Percentiles rank a stretch among this genome's conserved stretches.
These are phyloP conservation scores for Eucriotettix oculatus DNA, from an alignment of 2,888 invertebrate species.

Conservation along the genomic window DNA sequence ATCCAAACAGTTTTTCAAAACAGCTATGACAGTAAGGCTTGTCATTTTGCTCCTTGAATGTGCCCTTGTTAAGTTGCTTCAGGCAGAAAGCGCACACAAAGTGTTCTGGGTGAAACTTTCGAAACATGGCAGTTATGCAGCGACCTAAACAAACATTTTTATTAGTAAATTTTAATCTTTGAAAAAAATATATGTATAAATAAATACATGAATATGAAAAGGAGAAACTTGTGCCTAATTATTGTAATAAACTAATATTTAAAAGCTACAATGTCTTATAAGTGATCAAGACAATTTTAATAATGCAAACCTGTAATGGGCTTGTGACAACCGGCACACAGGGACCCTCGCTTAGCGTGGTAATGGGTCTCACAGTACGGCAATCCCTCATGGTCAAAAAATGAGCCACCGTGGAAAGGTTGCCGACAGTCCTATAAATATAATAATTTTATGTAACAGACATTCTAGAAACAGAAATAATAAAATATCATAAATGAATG, in stretches of 20 bases:
- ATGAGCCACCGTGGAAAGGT: constrained; percentile 92
- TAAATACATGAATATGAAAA: too few relatives aligned
- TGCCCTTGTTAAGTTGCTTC: constrained; percentile 94
- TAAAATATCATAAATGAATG: too few relatives aligned
- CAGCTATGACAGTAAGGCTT: constrained; percentile 97
- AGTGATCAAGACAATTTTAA: too few relatives aligned
- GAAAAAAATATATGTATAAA: too few relatives aligned
- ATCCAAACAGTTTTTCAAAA: constrained; percentile 93
- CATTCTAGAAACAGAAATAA: too few relatives aligned
- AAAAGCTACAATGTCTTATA: too few relatives aligned
- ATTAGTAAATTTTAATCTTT: not conserved
- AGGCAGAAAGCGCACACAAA: constrained; percentile 99
- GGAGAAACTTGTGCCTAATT: too few relatives aligned
- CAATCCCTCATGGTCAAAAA: constrained; percentile 95
- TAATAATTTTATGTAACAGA: not conserved
- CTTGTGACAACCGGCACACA: constrained; percentile 95
- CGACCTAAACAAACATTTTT: constrained; percentile 36
- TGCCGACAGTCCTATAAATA: constrained; percentile 80
- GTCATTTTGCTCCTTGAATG: constrained; percentile 97
- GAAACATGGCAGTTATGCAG: constrained; percentile 98
- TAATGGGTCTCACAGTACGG: constrained; percentile 99
- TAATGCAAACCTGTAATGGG: constrained; percentile 60
- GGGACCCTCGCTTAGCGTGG: constrained; percentile 88
- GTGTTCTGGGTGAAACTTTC: constrained; percentile 98
- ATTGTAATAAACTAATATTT: too few relatives aligned